These are phyloP conservation scores for Drosophila novamexicana DNA, from an alignment of 1,140 invertebrate species.

Conservation along the genomic window DNA sequence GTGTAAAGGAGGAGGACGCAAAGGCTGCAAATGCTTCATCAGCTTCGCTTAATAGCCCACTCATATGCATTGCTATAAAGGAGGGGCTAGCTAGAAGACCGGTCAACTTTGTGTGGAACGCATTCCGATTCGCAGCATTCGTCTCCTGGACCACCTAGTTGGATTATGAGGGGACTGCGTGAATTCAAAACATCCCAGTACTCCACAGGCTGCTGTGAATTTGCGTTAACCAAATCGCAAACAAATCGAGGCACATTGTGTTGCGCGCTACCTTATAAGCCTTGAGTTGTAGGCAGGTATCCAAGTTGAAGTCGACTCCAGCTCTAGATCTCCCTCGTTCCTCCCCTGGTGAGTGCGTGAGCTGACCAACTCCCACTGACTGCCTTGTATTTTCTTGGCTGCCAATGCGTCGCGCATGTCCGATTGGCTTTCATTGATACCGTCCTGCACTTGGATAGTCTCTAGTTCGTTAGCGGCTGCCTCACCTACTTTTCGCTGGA, in stretches of 20 bases:
- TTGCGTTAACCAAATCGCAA: constrained; percentile 72
- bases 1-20: constrained; percentile 15
- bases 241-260: constrained; percentile 72
- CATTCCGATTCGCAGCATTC: constrained; percentile 17
- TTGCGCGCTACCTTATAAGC: constrained; percentile 58
- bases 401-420: constrained; percentile 75
- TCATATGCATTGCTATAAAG: constrained; percentile 18
- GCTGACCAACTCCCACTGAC: constrained; percentile 57
- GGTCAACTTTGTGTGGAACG: constrained; percentile 17
- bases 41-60: constrained; percentile 53
- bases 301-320: background rate
- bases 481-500: constrained; percentile 66
- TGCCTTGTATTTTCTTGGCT: constrained; percentile 40
- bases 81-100: constrained; percentile 2
- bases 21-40: constrained; percentile 23
- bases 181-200: constrained; percentile 41
- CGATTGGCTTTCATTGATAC: constrained; percentile 75
- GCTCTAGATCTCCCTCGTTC: constrained; percentile 14
- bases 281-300: constrained; percentile 25
- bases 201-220: constrained; percentile 54
- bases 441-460: constrained; percentile 34
- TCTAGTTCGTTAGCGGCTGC: constrained; percentile 48
- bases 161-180: constrained; percentile 26
- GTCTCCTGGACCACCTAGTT: constrained; percentile 55
- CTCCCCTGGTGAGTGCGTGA: constrained; percentile 52